phyloP scores from a whole-genome alignment of 2,113 vertebrate species.

The Eulemur rufifrons region DNA sequence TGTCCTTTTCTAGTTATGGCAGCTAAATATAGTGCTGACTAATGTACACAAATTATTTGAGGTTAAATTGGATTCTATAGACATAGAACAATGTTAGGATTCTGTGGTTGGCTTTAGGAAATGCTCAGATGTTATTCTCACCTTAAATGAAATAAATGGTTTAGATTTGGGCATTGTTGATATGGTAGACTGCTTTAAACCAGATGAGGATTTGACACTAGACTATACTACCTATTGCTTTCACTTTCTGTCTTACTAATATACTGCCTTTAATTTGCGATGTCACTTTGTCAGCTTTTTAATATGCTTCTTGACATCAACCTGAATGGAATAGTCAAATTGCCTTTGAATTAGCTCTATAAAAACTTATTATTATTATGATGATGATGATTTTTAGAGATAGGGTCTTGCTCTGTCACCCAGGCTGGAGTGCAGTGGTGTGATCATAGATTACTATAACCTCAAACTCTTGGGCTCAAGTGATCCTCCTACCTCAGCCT shows the following conservation, averaged over 20 bases:
- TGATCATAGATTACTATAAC: no score
- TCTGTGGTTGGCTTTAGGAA: conserved; percentile 19
- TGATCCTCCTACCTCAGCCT: no score
- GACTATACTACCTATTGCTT: background rate
- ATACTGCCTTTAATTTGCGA: background rate
- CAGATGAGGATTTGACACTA: background rate
- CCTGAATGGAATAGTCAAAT: background rate
- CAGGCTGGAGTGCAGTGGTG: no score
- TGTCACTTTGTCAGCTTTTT: background rate
- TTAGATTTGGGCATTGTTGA: background rate
- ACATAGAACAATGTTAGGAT: background rate
- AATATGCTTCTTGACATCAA: background rate
- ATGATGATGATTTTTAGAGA: no score
- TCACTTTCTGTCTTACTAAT: background rate
- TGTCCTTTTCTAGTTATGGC: conserved; percentile 18
- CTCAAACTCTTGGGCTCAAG: no score
- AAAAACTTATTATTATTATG: background rate
- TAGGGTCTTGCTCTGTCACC: no score
- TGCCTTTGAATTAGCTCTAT: background rate
- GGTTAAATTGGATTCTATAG: background rate
- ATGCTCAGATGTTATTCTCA: background rate
- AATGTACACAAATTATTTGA: conserved; percentile 8
- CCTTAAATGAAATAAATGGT: conserved; percentile 19
- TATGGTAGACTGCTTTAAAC: background rate
- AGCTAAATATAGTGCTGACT: background rate